Conservation (phyloP, 2,797 vertebrate species). For the Lutjanus campechanus region DNA sequence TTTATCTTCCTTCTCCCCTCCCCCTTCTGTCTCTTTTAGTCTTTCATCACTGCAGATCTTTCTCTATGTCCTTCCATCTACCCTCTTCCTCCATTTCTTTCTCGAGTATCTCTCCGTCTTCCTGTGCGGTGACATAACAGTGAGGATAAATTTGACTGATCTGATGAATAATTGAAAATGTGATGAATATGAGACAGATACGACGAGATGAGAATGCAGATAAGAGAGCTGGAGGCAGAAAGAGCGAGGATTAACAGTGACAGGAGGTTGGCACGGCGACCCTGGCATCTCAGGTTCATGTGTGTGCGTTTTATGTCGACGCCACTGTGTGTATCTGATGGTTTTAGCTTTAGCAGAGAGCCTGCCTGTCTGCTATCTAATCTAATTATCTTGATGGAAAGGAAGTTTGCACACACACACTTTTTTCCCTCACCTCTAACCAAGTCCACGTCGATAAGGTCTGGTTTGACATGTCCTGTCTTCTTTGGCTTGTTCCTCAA, state of each 20-base stretch:
- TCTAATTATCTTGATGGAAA: slow-evolving; percentile 76
- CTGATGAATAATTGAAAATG: slow-evolving; percentile 65
- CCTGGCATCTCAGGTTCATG: slow-evolving; percentile 29
- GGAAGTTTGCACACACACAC: not conserved
- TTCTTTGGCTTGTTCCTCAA: slow-evolving; percentile 99
- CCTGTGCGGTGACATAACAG: slow-evolving; percentile 37
- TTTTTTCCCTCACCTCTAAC: slow-evolving; percentile 92
- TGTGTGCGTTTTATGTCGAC: not conserved
- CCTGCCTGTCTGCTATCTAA: not conserved
- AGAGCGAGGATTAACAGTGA: slow-evolving; percentile 5
- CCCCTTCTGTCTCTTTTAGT: not conserved
- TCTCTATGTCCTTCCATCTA: not conserved
- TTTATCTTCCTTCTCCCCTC: not conserved
- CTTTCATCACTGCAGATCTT: not conserved
- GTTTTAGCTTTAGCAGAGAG: not conserved
- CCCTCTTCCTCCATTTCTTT: not conserved
- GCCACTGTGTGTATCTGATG: not conserved
- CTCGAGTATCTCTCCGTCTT: slow-evolving; percentile 20
- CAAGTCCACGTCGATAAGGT: slow-evolving; percentile 98
- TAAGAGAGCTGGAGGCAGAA: not conserved
- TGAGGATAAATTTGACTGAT: slow-evolving; percentile 31
- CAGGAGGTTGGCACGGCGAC: slow-evolving; percentile 32
- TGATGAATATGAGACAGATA: slow-evolving; percentile 37
- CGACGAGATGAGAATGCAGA: slow-evolving; percentile 1
- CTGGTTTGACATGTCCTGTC: slow-evolving; percentile 98